Evolutionary conservation across 2,888 invertebrate genomes (phyloP).

Genomic region (Melanotus villosus): DNA sequence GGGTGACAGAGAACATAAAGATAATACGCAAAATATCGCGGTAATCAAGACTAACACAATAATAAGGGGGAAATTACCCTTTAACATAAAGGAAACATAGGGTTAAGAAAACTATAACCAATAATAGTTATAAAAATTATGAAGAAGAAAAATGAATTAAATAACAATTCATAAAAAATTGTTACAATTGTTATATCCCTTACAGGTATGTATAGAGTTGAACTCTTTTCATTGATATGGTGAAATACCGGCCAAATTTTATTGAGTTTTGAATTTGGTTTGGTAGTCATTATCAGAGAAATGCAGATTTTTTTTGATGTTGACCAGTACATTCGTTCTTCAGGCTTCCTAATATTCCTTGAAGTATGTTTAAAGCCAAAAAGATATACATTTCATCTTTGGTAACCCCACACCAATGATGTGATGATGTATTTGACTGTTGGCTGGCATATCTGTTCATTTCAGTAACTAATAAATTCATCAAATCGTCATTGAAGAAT

Average conservation of each 20-base stretch:
- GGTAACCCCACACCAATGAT: not conserved
- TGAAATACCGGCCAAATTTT: constrained; percentile 1
- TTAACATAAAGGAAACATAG: too few relatives aligned
- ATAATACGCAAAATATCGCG: too few relatives aligned
- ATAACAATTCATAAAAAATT: too few relatives aligned
- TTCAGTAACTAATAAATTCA: not conserved
- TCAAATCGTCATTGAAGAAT: not conserved
- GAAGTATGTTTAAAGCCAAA: constrained; percentile 9
- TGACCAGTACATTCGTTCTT: constrained; percentile 20
- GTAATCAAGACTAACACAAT: too few relatives aligned
- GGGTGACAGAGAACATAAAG: too few relatives aligned
- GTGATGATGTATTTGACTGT: not conserved
- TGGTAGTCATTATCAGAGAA: constrained; percentile 1
- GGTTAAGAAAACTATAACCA: too few relatives aligned
- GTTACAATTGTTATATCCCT: constrained; percentile 20
- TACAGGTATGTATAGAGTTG: constrained; percentile 15
- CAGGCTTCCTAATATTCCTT: constrained; percentile 2
- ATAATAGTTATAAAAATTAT: too few relatives aligned
- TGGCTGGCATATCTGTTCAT: constrained; percentile 14
- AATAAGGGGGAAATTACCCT: too few relatives aligned
- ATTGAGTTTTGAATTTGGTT: not conserved
- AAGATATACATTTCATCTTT: constrained; percentile 1
- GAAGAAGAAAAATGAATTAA: too few relatives aligned
- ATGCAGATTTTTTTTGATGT: constrained; percentile 11
- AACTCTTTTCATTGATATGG: not conserved